These are phyloP conservation scores for Phenganax stokvisi DNA, from an alignment of 92 coral and sea anemone genomes.

Conservation along the genomic window DNA sequence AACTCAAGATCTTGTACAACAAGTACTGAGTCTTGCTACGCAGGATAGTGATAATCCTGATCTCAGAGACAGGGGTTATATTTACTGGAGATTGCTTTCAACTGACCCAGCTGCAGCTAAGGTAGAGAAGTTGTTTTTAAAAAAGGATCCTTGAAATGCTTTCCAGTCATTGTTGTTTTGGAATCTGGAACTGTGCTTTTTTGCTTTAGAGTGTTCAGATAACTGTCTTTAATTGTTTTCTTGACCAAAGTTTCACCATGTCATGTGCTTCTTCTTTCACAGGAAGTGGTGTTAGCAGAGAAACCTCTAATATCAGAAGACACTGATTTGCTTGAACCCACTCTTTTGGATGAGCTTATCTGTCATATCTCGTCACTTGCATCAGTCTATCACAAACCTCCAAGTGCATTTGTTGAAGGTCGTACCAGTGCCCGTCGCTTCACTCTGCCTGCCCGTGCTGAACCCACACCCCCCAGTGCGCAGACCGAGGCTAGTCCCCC, in stretches of 20 bases:
- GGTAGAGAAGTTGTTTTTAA: constrained; percentile 42
- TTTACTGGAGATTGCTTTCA: constrained; percentile 95
- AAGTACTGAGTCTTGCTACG: constrained; percentile 96
- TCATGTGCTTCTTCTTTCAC: neutral
- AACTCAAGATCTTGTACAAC: constrained; percentile 97
- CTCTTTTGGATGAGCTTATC: constrained; percentile 92
- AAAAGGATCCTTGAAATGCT: neutral
- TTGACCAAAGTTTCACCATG: neutral
- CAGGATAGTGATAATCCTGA: constrained; percentile 99
- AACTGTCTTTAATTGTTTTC: neutral
- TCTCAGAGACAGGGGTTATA: constrained; percentile 91
- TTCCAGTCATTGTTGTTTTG: neutral
- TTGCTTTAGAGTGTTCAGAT: too few species aligned
- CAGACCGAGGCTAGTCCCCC: constrained; percentile 70
- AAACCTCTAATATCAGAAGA: constrained; percentile 98
- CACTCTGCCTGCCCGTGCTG: constrained; percentile 95
- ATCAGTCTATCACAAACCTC: constrained; percentile 98
- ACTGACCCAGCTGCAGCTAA: constrained; percentile 99
- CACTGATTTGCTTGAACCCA: constrained; percentile 92
- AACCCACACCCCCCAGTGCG: constrained; percentile 81
- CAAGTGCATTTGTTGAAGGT: constrained; percentile 99
- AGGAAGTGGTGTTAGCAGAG: constrained; percentile 99
- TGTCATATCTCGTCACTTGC: constrained; percentile 98
- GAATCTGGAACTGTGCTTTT: too few species aligned
- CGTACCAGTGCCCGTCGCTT: constrained; percentile 97